These are phyloP conservation scores for Tigriopus californicus DNA, from an alignment of 2,888 invertebrate genomes.

Conservation along the genomic window DNA sequence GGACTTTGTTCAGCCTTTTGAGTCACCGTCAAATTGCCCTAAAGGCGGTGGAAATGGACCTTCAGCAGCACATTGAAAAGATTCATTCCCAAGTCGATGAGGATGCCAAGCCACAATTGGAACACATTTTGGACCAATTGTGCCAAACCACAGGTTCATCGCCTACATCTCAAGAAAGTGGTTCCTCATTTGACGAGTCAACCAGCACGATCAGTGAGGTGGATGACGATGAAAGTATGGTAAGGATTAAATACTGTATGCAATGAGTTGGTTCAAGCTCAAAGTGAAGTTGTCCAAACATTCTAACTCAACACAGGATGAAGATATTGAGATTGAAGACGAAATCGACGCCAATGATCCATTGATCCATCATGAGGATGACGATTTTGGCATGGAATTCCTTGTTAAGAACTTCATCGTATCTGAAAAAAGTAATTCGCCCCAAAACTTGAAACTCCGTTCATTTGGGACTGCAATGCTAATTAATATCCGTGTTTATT, in stretches of 20 bases:
- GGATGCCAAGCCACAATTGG: neutral
- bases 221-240: neutral
- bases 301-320: too few species aligned
- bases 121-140: neutral
- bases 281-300: neutral
- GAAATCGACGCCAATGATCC: constrained; percentile 1
- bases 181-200: neutral
- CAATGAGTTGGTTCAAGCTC: neutral
- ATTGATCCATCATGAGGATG: neutral
- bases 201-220: neutral
- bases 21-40: constrained; percentile 31
- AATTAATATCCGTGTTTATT: too few species aligned
- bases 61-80: constrained; percentile 26
- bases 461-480: too few species aligned
- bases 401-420: neutral
- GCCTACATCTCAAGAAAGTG: neutral
- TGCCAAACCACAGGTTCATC: neutral
- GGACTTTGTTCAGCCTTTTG: constrained; percentile 34
- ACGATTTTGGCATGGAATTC: neutral
- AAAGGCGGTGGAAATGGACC: constrained; percentile 31
- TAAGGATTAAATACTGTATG: neutral
- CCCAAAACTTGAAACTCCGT: too few species aligned
- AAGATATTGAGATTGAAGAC: constrained; percentile 1
- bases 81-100: constrained; percentile 14
- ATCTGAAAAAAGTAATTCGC: neutral